A percentile compares a stretch with the other conserved stretches of the same genome.
Evolutionary conservation across 2,888 invertebrate species (phyloP).

Genomic region (Acleris cristana): DNA sequence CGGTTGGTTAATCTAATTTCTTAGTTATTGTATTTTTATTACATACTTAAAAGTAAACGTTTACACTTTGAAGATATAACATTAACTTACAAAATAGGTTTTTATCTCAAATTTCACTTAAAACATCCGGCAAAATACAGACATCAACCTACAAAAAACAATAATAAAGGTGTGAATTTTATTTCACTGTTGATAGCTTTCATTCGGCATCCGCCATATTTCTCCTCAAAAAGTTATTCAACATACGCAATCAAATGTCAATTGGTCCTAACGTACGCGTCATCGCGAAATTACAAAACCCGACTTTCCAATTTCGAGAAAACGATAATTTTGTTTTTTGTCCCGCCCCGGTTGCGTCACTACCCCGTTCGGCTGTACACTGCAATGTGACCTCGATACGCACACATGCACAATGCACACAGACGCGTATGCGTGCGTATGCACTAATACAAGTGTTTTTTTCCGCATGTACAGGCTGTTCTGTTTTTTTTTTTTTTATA

Average conservation of each 20-base stretch:
- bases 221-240: not conserved
- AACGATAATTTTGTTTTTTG: conserved; percentile 33
- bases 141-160: not conserved
- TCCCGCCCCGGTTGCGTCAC: conserved; percentile 34
- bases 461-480: conserved; percentile 59
- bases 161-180: not conserved
- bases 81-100: no score
- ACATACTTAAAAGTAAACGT: no score
- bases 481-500: conserved; percentile 46
- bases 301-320: conserved; percentile 38
- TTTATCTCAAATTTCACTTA: no score
- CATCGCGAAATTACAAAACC: conserved; percentile 33
- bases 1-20: no score
- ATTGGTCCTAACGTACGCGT: conserved; percentile 29
- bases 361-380: conserved; percentile 55
- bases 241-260: conserved; percentile 21
- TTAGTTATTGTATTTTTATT: no score
- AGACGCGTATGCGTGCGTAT: conserved; percentile 50
- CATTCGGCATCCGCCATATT: not conserved
- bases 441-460: conserved; percentile 54
- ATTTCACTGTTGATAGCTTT: not conserved
- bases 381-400: conserved; percentile 77
- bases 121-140: no score
- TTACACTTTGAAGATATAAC: no score
- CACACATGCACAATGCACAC: conserved; percentile 56